These are phyloP conservation scores for Acipenser transmontanus DNA, from an alignment of 2,797 vertebrate genomes.

Conservation along the genomic window DNA sequence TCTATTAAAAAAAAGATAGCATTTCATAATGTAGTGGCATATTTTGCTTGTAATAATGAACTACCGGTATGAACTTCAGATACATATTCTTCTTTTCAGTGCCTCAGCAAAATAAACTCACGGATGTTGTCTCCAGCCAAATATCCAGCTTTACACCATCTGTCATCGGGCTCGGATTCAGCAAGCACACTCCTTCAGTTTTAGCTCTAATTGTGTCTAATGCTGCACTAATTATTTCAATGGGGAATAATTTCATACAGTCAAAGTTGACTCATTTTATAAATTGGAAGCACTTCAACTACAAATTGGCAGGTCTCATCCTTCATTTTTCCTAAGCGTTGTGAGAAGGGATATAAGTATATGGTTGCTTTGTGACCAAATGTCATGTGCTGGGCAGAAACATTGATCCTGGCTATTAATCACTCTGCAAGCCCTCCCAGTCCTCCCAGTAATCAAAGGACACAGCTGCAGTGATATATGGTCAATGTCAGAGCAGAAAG, in stretches of 20 bases:
- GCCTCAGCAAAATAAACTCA: constrained; percentile 63
- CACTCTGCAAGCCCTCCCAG: constrained; percentile 80
- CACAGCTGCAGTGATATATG: constrained; percentile 82
- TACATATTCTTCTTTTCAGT: constrained; percentile 34
- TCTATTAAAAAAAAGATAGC: no score
- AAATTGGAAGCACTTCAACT: constrained; percentile 76
- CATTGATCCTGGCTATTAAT: constrained; percentile 83
- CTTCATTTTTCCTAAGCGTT: constrained; percentile 80
- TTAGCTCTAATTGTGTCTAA: constrained; percentile 81
- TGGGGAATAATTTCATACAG: constrained; percentile 81
- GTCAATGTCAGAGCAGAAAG: constrained; percentile 75
- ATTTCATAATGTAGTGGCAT: background rate
- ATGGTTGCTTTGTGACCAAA: constrained; percentile 81
- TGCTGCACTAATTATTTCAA: constrained; percentile 84
- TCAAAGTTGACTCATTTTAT: constrained; percentile 83
- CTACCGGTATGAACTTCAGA: background rate
- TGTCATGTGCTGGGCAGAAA: constrained; percentile 80
- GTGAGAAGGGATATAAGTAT: constrained; percentile 78
- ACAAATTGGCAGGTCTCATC: constrained; percentile 84
- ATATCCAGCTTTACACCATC: constrained; percentile 70
- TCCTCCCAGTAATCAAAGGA: constrained; percentile 83
- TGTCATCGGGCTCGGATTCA: constrained; percentile 75
- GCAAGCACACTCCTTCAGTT: constrained; percentile 65
- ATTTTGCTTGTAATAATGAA: background rate
- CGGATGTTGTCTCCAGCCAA: constrained; percentile 59